These are phyloP conservation scores for Neoaliturus tenellus DNA, from an alignment of 2,888 invertebrate genomes.

Conservation along the genomic window DNA sequence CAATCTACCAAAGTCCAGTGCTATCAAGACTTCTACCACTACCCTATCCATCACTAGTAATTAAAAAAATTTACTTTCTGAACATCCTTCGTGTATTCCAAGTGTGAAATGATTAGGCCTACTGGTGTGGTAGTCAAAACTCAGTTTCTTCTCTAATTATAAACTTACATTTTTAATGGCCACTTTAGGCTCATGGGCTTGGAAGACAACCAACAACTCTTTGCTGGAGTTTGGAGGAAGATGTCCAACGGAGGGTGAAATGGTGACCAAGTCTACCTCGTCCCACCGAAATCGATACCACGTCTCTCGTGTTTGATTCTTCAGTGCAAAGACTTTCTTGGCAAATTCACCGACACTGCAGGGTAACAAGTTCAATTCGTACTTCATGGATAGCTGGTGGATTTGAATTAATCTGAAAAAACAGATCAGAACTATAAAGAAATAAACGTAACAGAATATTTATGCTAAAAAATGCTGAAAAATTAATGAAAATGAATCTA, in stretches of 20 bases:
- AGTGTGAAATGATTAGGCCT: too few relatives aligned
- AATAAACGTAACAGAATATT: too few relatives aligned
- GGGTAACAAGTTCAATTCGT: slow-evolving; percentile 2
- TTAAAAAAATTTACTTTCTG: too few relatives aligned
- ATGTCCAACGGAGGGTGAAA: slow-evolving; percentile 37
- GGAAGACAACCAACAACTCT: slow-evolving; percentile 15
- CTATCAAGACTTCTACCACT: too few relatives aligned
- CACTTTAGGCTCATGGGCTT: background rate
- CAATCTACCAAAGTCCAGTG: too few relatives aligned
- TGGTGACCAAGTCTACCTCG: background rate
- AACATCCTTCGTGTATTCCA: too few relatives aligned
- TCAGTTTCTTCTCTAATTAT: too few relatives aligned
- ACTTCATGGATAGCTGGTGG: background rate
- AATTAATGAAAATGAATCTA: too few relatives aligned
- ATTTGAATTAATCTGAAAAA: background rate
- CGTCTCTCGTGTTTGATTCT: slow-evolving; percentile 11
- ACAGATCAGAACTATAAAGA: background rate
- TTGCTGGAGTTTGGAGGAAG: slow-evolving; percentile 28
- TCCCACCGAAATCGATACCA: slow-evolving; percentile 46
- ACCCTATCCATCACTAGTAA: too few relatives aligned
- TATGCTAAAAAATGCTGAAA: too few relatives aligned
- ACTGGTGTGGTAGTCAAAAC: too few relatives aligned
- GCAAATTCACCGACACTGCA: slow-evolving; percentile 23
- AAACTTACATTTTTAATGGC: slow-evolving; percentile 42
- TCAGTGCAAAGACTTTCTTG: background rate